Conservation (phyloP, 92 coral and sea anemone genomes). For the Actinostola sp. region DNA sequence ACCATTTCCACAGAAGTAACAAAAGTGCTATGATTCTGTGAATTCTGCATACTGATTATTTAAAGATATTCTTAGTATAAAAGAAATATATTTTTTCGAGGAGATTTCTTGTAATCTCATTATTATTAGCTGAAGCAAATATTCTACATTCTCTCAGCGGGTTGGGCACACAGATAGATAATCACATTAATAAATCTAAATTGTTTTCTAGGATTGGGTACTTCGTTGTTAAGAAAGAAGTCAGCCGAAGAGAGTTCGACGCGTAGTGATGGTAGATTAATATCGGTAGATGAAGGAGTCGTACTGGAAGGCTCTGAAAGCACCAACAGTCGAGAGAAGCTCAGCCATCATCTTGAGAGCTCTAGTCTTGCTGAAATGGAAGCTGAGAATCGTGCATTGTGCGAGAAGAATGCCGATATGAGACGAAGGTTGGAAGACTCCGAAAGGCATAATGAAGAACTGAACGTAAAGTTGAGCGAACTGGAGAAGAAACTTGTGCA, state of each 20-base stretch:
- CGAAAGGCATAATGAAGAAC: constrained; percentile 56
- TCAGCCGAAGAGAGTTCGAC: constrained; percentile 43
- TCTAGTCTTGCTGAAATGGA: constrained; percentile 67
- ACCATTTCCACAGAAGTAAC: too few relatives aligned
- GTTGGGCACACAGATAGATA: neutral
- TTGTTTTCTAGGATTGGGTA: constrained; percentile 13
- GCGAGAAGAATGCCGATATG: constrained; percentile 64
- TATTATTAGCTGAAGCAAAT: neutral
- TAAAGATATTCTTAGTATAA: neutral
- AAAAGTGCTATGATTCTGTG: too few relatives aligned
- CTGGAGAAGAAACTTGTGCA: constrained; percentile 35
- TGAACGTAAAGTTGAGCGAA: constrained; percentile 37
- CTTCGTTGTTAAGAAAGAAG: constrained; percentile 21
- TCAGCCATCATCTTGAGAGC: constrained; percentile 47
- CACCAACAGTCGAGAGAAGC: constrained; percentile 75
- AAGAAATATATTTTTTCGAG: neutral
- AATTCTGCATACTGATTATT: too few relatives aligned
- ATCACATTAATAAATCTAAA: neutral
- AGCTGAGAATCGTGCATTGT: constrained; percentile 62
- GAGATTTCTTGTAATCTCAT: constrained; percentile 1
- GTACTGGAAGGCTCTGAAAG: constrained; percentile 85
- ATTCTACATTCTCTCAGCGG: constrained; percentile 3
- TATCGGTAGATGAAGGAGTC: constrained; percentile 88
- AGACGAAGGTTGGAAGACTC: constrained; percentile 64
- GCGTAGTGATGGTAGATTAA: constrained; percentile 67